phyloP scores from a whole-genome alignment of 2,888 invertebrate species.

The Nemoura dubitans region DNA sequence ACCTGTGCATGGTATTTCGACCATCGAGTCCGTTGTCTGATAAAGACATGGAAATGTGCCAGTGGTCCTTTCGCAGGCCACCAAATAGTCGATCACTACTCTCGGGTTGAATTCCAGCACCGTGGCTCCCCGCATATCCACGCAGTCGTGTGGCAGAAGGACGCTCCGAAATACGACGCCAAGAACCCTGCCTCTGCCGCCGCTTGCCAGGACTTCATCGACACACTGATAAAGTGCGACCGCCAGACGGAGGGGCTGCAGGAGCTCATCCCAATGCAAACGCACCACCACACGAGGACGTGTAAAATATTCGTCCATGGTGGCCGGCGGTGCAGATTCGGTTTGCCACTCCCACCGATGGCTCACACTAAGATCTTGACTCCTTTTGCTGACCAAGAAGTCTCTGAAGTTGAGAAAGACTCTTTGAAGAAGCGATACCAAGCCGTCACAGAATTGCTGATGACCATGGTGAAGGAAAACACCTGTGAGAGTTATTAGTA shows the following conservation, averaged over 20 bases:
- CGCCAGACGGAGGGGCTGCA: constrained; percentile 47
- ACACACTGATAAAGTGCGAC: constrained; percentile 52
- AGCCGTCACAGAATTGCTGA: too few species aligned
- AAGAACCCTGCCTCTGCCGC: constrained; percentile 44
- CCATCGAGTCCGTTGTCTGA: constrained; percentile 18
- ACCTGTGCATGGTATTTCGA: constrained; percentile 20
- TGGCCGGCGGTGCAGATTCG: constrained; percentile 51
- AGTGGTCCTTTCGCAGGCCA: not conserved
- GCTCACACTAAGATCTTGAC: constrained; percentile 45
- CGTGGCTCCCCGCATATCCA: constrained; percentile 20
- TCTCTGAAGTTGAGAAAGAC: not conserved
- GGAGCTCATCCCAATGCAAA: constrained; percentile 49
- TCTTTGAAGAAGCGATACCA: too few species aligned
- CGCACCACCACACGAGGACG: constrained; percentile 52
- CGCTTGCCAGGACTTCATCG: constrained; percentile 49
- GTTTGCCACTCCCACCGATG: constrained; percentile 52
- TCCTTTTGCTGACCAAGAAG: constrained; percentile 23
- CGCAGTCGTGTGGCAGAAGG: not conserved
- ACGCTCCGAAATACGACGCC: constrained; percentile 28
- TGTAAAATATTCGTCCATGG: constrained; percentile 49
- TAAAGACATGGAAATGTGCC: constrained; percentile 19
- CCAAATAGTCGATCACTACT: not conserved
- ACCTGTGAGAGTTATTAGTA: not conserved
- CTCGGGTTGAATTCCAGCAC: constrained; percentile 29
- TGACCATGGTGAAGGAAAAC: too few species aligned